phyloP scores from a whole-genome alignment of 2,888 invertebrate species.

The Pyrrhia umbra region DNA sequence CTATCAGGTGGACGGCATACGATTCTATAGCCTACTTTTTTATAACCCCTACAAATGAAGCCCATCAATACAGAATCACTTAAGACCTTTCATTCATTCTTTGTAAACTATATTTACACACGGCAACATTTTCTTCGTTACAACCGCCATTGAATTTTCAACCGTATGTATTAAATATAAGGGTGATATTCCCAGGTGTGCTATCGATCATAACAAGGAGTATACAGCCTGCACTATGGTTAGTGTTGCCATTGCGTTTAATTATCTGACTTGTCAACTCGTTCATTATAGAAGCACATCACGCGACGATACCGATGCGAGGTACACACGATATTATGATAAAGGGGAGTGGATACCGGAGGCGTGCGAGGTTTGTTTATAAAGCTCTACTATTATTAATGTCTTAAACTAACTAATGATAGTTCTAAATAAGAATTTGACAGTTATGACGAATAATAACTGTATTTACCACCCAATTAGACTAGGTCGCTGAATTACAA shows the following conservation, averaged over 20 bases:
- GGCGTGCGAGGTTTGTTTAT: slow-evolving; percentile 5
- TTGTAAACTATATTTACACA: slow-evolving; percentile 58
- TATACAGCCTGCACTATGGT: slow-evolving; percentile 45
- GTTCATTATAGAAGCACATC: slow-evolving; percentile 52
- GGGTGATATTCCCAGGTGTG: slow-evolving; percentile 5
- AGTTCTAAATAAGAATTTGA: slow-evolving; percentile 27
- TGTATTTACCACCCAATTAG: slow-evolving; percentile 25
- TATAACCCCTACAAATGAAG: slow-evolving; percentile 24
- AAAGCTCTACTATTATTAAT: slow-evolving; percentile 38
- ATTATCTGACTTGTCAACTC: slow-evolving; percentile 63
- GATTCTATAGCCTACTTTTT: slow-evolving; percentile 39
- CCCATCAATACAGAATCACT: slow-evolving; percentile 47
- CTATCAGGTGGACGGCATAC: slow-evolving; percentile 25
- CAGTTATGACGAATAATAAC: slow-evolving; percentile 32
- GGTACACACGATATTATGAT: slow-evolving; percentile 54
- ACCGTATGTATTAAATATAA: not conserved
- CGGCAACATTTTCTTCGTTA: slow-evolving; percentile 46
- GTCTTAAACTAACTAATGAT: slow-evolving; percentile 37
- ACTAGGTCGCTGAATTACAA: slow-evolving; percentile 16
- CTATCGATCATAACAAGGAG: slow-evolving; percentile 37
- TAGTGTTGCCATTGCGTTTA: slow-evolving; percentile 59
- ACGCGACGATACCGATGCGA: slow-evolving; percentile 57
- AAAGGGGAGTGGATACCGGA: slow-evolving; percentile 26
- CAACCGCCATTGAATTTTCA: slow-evolving; percentile 1
- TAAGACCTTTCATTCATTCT: slow-evolving; percentile 52